These are phyloP conservation scores for Columba guinea DNA, from an alignment of 2,797 vertebrate genomes.

Conservation along the genomic window DNA sequence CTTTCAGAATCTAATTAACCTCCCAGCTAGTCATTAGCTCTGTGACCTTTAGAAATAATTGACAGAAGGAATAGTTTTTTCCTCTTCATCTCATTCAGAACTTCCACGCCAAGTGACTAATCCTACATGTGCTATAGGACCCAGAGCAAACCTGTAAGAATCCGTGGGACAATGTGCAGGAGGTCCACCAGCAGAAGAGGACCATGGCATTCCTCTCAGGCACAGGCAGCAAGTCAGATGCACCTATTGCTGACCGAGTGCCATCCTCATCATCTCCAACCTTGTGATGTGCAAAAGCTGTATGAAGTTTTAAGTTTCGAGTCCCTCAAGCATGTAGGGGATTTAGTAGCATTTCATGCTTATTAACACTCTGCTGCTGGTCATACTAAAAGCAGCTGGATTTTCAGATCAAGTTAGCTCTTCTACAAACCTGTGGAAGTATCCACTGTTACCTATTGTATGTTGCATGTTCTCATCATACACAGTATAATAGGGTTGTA, in stretches of 20 bases:
- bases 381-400: not conserved
- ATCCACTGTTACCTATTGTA: not conserved
- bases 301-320: not conserved
- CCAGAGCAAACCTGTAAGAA: constrained; percentile 73
- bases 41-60: constrained; percentile 99
- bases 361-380: not conserved
- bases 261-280: not conserved
- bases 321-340: not conserved
- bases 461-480: not conserved
- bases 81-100: constrained; percentile 79
- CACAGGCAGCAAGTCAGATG: constrained; percentile 67
- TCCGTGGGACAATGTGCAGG: constrained; percentile 73
- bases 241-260: not conserved
- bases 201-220: constrained; percentile 70
- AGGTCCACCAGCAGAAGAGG: constrained; percentile 80
- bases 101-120: constrained; percentile 73
- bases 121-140: constrained; percentile 52
- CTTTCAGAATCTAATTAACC: constrained; percentile 97
- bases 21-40: constrained; percentile 96
- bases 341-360: not conserved
- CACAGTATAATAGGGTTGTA: not conserved
- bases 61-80: constrained; percentile 80
- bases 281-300: not conserved
- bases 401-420: not conserved
- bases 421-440: not conserved